phyloP scores from a whole-genome alignment of 1,140 invertebrate species.

The Heliothis subflexa region DNA sequence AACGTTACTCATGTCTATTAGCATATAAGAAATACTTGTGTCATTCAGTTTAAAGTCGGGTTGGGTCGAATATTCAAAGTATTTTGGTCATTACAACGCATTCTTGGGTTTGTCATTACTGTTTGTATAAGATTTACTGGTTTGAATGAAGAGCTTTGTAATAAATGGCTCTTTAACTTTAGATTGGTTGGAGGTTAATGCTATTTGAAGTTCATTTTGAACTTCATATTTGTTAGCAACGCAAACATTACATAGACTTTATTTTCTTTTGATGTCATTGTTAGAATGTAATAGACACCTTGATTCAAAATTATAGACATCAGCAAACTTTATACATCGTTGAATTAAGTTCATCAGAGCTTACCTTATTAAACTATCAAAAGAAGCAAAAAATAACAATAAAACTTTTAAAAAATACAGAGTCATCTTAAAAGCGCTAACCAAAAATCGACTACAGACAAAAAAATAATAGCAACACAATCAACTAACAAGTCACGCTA shows the following conservation, averaged over 20 bases:
- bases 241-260: too few species aligned
- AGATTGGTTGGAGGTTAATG: too few species aligned
- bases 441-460: neutral
- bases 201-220: too few species aligned
- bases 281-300: too few species aligned
- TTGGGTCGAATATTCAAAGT: constrained; percentile 40
- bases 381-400: too few species aligned
- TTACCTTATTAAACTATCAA: too few species aligned
- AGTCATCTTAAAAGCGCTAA: neutral
- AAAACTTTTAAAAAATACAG: neutral
- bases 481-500: neutral
- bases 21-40: constrained; percentile 29
- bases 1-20: constrained; percentile 49
- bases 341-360: too few species aligned
- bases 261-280: too few species aligned
- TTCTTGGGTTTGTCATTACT: constrained; percentile 12
- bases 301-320: too few species aligned
- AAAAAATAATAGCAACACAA: constrained; percentile 1
- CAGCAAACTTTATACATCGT: too few species aligned
- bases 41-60: constrained; percentile 43
- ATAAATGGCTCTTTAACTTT: too few species aligned
- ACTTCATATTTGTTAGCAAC: too few species aligned
- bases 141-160: neutral
- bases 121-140: neutral
- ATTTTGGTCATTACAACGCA: constrained; percentile 32